These are phyloP conservation scores for Drosophila emarginata DNA, from an alignment of 2,888 invertebrate species.

Conservation along the genomic window DNA sequence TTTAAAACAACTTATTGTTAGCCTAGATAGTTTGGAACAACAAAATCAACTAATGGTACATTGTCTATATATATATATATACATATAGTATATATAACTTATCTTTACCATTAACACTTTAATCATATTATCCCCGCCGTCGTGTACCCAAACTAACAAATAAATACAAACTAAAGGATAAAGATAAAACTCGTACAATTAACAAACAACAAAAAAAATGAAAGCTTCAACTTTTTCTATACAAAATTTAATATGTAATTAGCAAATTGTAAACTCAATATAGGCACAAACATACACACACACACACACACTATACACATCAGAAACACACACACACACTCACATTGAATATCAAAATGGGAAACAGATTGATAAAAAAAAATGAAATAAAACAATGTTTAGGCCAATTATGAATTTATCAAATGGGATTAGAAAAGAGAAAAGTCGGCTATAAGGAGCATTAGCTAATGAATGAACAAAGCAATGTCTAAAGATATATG, in stretches of 20 bases:
- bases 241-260: slow-evolving; percentile 62
- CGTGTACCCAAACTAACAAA: slow-evolving; percentile 75
- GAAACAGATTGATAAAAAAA: background rate
- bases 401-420: slow-evolving; percentile 55
- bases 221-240: slow-evolving; percentile 67
- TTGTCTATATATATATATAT: slow-evolving; percentile 58
- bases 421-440: slow-evolving; percentile 17
- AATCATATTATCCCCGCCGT: slow-evolving; percentile 81
- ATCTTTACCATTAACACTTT: slow-evolving; percentile 63
- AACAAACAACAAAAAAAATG: slow-evolving; percentile 28
- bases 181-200: slow-evolving; percentile 44
- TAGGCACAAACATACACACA: slow-evolving; percentile 37
- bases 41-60: slow-evolving; percentile 47
- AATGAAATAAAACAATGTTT: slow-evolving; percentile 11
- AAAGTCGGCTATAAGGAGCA: slow-evolving; percentile 3
- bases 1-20: slow-evolving; percentile 54
- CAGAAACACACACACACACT: slow-evolving; percentile 17
- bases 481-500: slow-evolving; percentile 12
- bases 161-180: slow-evolving; percentile 29
- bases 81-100: slow-evolving; percentile 45
- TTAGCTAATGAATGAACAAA: slow-evolving; percentile 25
- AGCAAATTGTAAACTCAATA: slow-evolving; percentile 68
- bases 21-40: slow-evolving; percentile 61
- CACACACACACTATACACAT: slow-evolving; percentile 29
- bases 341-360: slow-evolving; percentile 3